Evolutionary conservation across 2,113 vertebrate species (phyloP), one percentile per base, ranked within the genome.

Genomic region (Eulacestoma nigropectus): DNA sequence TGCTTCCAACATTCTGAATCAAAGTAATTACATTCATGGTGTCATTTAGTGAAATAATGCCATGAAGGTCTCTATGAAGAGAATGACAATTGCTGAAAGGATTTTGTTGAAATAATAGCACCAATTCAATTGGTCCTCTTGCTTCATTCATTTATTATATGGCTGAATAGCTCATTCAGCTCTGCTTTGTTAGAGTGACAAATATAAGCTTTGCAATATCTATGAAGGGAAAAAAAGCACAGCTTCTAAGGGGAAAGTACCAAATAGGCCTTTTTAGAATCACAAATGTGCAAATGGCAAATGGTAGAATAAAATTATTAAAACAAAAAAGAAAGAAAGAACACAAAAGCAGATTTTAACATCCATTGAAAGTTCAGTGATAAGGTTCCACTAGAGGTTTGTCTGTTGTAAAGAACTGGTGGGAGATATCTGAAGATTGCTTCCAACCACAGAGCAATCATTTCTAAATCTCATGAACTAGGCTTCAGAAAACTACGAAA

Each of bases 21-120:
- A 97, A 96, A 96, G 89, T 95, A 98, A 97, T 95, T 88, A 88
- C 78, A 92, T 87, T 89, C 89, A 79, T n/a, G 32, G 80, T 87
- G 87, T 95, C 93, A 96, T 91, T 80, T 87, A 85, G 94, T 91
- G 91, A 93, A 96, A 93, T 93, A 95, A 97, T 82, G 79, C 68
- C 5, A 5, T 47, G 42, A 90, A 91, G 70, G 87, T 84, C 62
- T 93, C 79, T 86, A 33, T 79, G 65, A 95, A 95, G 87, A 93
- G 76, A 95, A 60, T 91, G 70, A 91, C 94, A 95, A 87, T 94
- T 85, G 62, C 79, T 84, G 49, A 84, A 93, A 89, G 68, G 62
- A 76, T 84, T 94, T 91, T 79, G 69, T 94, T 95, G 79, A 92
- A 96, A 96, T 92, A 97, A 85, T 80, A 93, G 93, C 82, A 90